These are phyloP conservation scores for Lepidocyrtoides sp. DNA, from an alignment of 2,888 invertebrate genomes.

Conservation along the genomic window DNA sequence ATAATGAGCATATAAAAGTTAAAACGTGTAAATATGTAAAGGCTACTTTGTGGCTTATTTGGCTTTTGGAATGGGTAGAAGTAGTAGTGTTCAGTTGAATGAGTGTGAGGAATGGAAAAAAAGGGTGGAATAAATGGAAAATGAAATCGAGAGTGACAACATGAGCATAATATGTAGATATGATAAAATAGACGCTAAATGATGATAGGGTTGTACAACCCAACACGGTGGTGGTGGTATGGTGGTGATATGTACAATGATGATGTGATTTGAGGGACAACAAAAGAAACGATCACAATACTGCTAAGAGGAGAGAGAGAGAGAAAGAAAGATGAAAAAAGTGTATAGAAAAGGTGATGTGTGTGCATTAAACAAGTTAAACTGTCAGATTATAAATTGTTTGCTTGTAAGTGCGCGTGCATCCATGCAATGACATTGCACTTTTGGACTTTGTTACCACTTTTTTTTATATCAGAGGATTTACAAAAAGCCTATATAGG, in stretches of 20 bases:
- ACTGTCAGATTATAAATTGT: slow-evolving; percentile 29
- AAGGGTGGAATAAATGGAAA: background rate
- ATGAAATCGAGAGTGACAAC: slow-evolving; percentile 41
- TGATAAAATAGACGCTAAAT: background rate
- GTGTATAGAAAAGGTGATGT: background rate
- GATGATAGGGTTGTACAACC: background rate
- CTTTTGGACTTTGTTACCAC: background rate
- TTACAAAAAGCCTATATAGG: background rate
- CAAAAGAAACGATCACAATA: background rate
- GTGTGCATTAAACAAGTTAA: background rate
- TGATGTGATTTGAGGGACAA: background rate
- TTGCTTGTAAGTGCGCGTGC: slow-evolving; percentile 22
- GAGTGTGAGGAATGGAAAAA: background rate
- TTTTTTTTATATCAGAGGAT: background rate
- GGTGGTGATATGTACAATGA: background rate
- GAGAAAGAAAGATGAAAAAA: background rate
- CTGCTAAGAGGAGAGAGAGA: background rate
- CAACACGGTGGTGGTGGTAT: background rate
- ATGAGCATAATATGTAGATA: background rate
- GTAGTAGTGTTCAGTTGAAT: background rate
- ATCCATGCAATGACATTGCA: slow-evolving; percentile 60
- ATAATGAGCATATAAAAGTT: background rate
- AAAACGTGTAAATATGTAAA: slow-evolving; percentile 14
- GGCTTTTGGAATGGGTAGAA: too few relatives aligned
- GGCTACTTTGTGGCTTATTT: slow-evolving; percentile 5